phyloP scores from a whole-genome alignment of 2,797 vertebrate genomes.

The Morelia viridis region DNA sequence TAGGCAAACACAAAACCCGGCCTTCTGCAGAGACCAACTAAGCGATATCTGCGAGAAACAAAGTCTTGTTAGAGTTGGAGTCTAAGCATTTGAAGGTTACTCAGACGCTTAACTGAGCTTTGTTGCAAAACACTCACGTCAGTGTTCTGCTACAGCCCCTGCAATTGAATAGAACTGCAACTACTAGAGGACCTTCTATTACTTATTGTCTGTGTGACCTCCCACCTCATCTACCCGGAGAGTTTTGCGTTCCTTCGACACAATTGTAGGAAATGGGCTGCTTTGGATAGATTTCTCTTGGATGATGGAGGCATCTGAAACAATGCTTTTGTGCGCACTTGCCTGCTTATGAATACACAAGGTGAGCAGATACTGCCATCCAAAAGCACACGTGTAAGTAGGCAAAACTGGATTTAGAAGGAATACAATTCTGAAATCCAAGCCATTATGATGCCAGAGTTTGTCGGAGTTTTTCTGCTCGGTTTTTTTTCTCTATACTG shows the following conservation, averaged over 20 bases:
- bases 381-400: background rate
- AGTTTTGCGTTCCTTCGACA: background rate
- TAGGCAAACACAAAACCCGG: background rate
- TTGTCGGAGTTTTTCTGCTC: background rate
- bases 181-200: background rate
- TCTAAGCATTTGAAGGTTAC: background rate
- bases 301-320: background rate
- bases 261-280: background rate
- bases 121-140: background rate
- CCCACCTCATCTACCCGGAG: background rate
- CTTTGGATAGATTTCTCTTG: background rate
- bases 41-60: no score
- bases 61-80: background rate
- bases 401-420: background rate
- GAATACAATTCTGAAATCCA: background rate
- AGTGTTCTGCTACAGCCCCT: background rate
- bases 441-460: background rate
- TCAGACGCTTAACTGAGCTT: background rate
- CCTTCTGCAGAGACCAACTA: background rate
- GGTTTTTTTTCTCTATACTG: background rate
- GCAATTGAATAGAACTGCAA: background rate
- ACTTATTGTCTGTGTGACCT: background rate
- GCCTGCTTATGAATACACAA: background rate
- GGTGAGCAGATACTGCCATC: background rate
- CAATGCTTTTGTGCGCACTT: background rate